Conservation (phyloP, 2,797 vertebrate species). For the Bufotes viridis region DNA sequence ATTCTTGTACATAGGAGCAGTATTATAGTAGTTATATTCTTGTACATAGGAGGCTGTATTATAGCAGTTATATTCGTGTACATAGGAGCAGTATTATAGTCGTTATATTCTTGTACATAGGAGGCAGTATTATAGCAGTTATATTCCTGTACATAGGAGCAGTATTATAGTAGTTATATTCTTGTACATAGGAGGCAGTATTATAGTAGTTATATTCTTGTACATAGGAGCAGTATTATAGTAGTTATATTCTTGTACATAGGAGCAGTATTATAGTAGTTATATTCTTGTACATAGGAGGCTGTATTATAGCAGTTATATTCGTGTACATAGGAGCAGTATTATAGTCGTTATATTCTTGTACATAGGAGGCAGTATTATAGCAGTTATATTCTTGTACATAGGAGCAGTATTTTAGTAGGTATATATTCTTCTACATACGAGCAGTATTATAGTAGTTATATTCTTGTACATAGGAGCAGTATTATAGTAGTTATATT, state of each 20-base stretch:
- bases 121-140: not conserved
- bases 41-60: not conserved
- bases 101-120: not conserved
- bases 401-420: not conserved
- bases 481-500: not conserved
- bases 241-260: not conserved
- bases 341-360: not conserved
- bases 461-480: not conserved
- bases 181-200: not conserved
- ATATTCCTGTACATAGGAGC: too few species aligned
- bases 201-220: conserved; percentile 1
- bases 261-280: not conserved
- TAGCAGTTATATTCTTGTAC: not conserved
- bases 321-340: not conserved
- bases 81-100: not conserved
- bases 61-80: not conserved
- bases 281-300: not conserved
- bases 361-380: not conserved
- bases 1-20: not conserved
- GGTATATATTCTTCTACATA: not conserved
- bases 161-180: conserved; percentile 1
- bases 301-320: not conserved
- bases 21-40: conserved; percentile 1
- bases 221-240: not conserved
- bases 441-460: too few species aligned